Evolutionary conservation across 1,140 invertebrate species (phyloP), one percentile per base, ranked within the genome.

Genomic region (Hylaeus anthracinus): DNA sequence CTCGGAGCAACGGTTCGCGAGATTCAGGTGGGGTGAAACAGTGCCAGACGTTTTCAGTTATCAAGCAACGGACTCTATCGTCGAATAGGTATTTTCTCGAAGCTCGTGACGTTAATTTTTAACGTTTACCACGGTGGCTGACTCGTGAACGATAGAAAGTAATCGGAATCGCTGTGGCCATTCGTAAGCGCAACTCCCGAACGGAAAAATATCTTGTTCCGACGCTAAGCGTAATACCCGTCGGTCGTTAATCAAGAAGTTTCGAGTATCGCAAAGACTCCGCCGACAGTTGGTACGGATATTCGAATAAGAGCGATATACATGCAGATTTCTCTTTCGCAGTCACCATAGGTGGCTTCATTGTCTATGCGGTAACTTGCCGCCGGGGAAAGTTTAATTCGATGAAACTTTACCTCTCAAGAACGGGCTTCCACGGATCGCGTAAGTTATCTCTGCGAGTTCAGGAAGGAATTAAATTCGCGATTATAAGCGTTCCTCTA

Each of bases 271-370:
- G 10, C 71, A 60, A 70, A 69, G 78, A 41, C 14, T 51, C 41
- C 77, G 12, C 15, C 39, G 37, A 43, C 60, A 76, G 60, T 83
- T 69, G 39, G 39, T 55, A n/a, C 51, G 60, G n/a, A 45, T 76
- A 76, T 85, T 85, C 81, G 78, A 85, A 81, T 72, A 85, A 80
- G 81, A 45, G 72, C 83, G 81, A 84, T 83, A 64, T 83, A 84
- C 78, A 83, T 85, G 84, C 72, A 85, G 81, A 85, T 85, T 84
- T 81, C 72, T 79, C 63, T 69, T 81, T 76, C 69, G 26, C 48
- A 61, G 58, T 56, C 72, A 43, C 72, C 77, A 65, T 77, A 72
- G 81, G 82, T 81, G 84, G 77, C 77, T 72, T 64, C 72, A 55
- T 73, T 65, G 45, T 72, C 73, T 82, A 76, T 74, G 64, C 41